phyloP scores from a whole-genome alignment of 2,797 vertebrate species.

The Pteronotus mesoamericanus region DNA sequence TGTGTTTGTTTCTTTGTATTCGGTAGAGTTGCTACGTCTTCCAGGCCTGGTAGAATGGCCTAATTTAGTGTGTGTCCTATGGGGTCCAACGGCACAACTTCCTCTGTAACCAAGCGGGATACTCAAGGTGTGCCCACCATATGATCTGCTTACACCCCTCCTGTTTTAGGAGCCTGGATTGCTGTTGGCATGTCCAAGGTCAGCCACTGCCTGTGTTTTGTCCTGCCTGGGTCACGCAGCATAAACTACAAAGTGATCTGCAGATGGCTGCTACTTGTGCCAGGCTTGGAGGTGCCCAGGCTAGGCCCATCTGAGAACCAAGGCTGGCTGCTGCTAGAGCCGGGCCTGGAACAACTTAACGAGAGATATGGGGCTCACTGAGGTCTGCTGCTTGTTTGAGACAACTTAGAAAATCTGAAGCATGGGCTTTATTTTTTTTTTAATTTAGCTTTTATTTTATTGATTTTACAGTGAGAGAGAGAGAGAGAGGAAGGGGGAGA shows the following conservation, averaged over 20 bases:
- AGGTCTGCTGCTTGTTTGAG: background rate
- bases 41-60: background rate
- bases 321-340: background rate
- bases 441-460: background rate
- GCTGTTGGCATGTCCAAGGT: background rate
- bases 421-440: background rate
- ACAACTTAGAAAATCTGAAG: background rate
- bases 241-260: background rate
- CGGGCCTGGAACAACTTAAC: background rate
- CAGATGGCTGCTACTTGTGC: background rate
- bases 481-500: background rate
- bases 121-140: background rate
- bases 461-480: too few relatives aligned
- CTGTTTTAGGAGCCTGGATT: background rate
- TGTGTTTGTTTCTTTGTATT: background rate
- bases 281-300: background rate
- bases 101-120: background rate
- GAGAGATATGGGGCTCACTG: background rate
- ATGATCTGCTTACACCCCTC: background rate
- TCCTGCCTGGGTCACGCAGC: background rate
- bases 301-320: background rate
- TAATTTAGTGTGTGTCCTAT: background rate
- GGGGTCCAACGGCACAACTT: background rate
- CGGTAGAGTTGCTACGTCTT: background rate
- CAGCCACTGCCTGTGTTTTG: background rate